Evolutionary conservation across 2,113 vertebrate genomes (phyloP), one percentile per base, ranked within the genome.

Genomic region (Psettodes erumei): DNA sequence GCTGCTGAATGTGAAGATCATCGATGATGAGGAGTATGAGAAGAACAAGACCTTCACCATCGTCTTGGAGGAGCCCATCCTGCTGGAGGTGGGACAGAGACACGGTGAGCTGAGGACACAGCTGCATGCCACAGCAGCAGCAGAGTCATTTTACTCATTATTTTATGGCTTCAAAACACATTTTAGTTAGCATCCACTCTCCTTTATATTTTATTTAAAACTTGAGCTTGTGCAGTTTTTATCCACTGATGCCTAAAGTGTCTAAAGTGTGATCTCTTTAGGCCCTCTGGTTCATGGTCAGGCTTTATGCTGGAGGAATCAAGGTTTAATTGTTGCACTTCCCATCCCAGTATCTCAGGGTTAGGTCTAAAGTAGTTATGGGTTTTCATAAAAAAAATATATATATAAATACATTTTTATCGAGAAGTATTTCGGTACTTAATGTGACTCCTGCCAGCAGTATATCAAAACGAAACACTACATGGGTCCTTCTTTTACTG

Each of bases 1-100:
- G 87, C 74, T 94, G 75, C 81, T 96, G 59, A 95, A 96, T 38
- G 94, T 96, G 69, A 94, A 95, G 85, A 92, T 96, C 67, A 96
- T 96, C 13, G 95, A 96, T 5, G 95, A 96, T 7, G 95, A 96
- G 77, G 95, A 96, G 77, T 96, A 96, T 2, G 95, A 96, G 86
- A 96, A 96, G 86, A 96, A 96, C 81, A 96, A 96, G 89, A 95
- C 90, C 11, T 96, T 96, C 85, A 91, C 90, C 1, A 89, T 96
- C 30, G 90, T 95, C 27, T 65, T 96, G 84, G 95, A 94, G 30
- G 94, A 94, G 28, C 95, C 95, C 0, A 86, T 94, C 13, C 87
- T 96, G 77, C 88, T 95, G 80, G 95, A 95, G 48, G 93, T 94
- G 33, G 93, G 94, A 55, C 91, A 93, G 85, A 92, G 90, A 62